Conservation (phyloP, 1,140 invertebrate species). For the Bombus waltoni region DNA sequence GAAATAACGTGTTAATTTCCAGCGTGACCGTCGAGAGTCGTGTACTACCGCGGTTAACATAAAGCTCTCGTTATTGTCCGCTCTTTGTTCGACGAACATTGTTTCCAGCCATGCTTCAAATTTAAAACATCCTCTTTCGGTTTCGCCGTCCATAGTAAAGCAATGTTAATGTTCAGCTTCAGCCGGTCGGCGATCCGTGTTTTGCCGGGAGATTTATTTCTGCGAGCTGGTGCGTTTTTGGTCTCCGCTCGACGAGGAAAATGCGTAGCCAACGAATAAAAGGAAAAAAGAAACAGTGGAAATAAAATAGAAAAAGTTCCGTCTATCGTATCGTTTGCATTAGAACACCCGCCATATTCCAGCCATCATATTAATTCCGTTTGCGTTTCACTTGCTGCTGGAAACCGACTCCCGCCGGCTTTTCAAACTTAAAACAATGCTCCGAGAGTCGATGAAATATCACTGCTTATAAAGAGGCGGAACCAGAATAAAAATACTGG, state of each 20-base stretch:
- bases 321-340: neutral
- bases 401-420: neutral
- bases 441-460: constrained; percentile 5
- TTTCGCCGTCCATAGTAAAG: neutral
- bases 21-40: neutral
- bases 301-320: neutral
- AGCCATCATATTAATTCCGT: constrained; percentile 9
- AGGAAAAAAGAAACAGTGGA: too few species aligned
- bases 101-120: constrained; percentile 8
- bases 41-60: neutral
- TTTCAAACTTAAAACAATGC: constrained; percentile 4
- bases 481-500: neutral
- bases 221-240: neutral
- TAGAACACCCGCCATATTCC: neutral
- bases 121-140: constrained; percentile 39
- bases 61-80: neutral
- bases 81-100: neutral
- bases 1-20: constrained; percentile 6
- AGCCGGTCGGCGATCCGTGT: constrained; percentile 5
- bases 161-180: constrained; percentile 14
- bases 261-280: neutral
- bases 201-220: constrained; percentile 31
- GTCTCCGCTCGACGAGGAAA: neutral
- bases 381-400: neutral
- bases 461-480: neutral